phyloP scores from a whole-genome alignment of 2,888 invertebrate genomes.

The Mythimna loreyi region DNA sequence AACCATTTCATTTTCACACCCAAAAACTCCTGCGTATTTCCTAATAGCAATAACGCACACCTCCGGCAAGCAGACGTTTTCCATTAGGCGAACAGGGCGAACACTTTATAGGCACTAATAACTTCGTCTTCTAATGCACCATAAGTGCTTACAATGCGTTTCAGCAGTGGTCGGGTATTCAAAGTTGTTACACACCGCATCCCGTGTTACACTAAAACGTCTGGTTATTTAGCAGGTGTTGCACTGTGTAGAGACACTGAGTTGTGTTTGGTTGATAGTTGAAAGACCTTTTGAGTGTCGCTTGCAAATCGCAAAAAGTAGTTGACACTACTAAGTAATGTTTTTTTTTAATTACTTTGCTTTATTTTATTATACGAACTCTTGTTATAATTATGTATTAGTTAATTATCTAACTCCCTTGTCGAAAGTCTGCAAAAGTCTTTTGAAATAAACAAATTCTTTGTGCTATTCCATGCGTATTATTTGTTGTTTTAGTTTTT shows the following conservation, averaged over 20 bases:
- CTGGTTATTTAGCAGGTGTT: slow-evolving; percentile 60
- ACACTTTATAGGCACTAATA: slow-evolving; percentile 63
- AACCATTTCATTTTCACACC: slow-evolving; percentile 36
- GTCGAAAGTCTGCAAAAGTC: too few species aligned
- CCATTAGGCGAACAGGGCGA: slow-evolving; percentile 73
- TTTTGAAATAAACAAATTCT: too few species aligned
- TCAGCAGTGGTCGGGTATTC: slow-evolving; percentile 55
- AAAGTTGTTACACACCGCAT: slow-evolving; percentile 63
- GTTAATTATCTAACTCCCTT: too few species aligned
- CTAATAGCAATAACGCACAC: slow-evolving; percentile 70
- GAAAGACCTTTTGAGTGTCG: slow-evolving; percentile 32
- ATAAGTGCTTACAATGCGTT: slow-evolving; percentile 66
- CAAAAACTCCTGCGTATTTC: slow-evolving; percentile 66
- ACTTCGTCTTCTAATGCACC: slow-evolving; percentile 72
- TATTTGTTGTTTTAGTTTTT: too few species aligned
- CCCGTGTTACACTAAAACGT: slow-evolving; percentile 56
- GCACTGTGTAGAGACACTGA: slow-evolving; percentile 40
- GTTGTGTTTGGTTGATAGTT: slow-evolving; percentile 16
- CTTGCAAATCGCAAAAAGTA: neutral
- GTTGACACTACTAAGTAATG: too few species aligned
- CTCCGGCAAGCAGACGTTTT: slow-evolving; percentile 67
- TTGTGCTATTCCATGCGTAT: too few species aligned
- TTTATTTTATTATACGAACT: too few species aligned
- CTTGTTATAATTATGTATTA: too few species aligned
- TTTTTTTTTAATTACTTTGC: too few species aligned